These are phyloP conservation scores for Steinernema khuongi DNA, from an alignment of 1,140 invertebrate genomes.

Conservation along the genomic window DNA sequence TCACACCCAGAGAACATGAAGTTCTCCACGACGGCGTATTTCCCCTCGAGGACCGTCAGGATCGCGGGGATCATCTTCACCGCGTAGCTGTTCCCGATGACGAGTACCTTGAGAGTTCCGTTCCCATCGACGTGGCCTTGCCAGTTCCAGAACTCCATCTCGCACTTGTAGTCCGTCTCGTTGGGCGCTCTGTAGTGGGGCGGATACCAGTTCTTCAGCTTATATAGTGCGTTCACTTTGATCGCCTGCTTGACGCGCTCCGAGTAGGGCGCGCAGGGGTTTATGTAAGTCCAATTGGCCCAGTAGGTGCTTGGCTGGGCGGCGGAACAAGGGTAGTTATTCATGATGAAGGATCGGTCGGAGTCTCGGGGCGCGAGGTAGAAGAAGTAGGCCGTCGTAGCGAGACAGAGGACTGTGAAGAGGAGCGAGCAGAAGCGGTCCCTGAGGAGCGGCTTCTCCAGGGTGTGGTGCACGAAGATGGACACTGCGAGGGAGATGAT, in stretches of 20 bases:
- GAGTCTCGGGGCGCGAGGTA: not conserved
- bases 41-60: not conserved
- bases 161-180: not conserved
- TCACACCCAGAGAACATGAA: conserved; percentile 8
- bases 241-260: not conserved
- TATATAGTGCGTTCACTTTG: not conserved
- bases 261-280: not conserved
- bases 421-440: not conserved
- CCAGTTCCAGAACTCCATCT: not conserved
- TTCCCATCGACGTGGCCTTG: not conserved
- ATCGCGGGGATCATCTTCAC: not conserved
- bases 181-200: not conserved
- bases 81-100: conserved; percentile 8
- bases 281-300: not conserved
- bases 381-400: not conserved
- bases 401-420: not conserved
- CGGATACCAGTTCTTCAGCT: not conserved
- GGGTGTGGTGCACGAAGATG: not conserved
- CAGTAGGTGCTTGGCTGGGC: not conserved
- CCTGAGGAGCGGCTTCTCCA: not conserved
- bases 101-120: not conserved
- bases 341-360: not conserved
- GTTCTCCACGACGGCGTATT: not conserved
- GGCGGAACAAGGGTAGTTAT: not conserved
- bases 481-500: not conserved